Percentiles rank a stretch among this genome's conserved stretches.
These are phyloP conservation scores for Ophion ellenae DNA, from an alignment of 2,888 invertebrate genomes.

Conservation along the genomic window DNA sequence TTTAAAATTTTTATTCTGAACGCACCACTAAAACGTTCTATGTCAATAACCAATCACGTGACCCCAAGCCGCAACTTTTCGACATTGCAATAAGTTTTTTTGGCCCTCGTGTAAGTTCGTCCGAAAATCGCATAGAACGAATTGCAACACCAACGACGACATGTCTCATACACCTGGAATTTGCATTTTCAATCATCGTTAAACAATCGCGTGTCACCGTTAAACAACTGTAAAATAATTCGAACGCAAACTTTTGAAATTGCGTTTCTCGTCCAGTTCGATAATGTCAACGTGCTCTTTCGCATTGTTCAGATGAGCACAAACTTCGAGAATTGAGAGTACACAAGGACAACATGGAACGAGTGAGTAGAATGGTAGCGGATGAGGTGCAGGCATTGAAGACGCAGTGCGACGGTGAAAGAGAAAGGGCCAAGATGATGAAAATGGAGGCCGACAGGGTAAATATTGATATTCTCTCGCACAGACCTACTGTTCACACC, in stretches of 20 bases:
- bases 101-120: too few relatives aligned
- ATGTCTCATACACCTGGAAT: too few relatives aligned
- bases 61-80: too few relatives aligned
- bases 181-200: too few relatives aligned
- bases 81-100: too few relatives aligned
- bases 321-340: conserved; percentile 75
- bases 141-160: too few relatives aligned
- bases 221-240: not conserved
- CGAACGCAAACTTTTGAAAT: not conserved
- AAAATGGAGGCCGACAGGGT: conserved; percentile 83
- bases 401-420: conserved; percentile 87
- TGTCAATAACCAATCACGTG: too few relatives aligned
- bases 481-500: not conserved
- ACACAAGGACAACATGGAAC: conserved; percentile 86
- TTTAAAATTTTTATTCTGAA: too few relatives aligned
- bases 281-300: not conserved
- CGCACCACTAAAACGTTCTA: too few relatives aligned
- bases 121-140: too few relatives aligned
- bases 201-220: too few relatives aligned
- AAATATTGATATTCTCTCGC: conserved; percentile 23
- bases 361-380: conserved; percentile 88
- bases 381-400: conserved; percentile 88
- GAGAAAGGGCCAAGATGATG: conserved; percentile 85
- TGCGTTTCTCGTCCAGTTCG: not conserved
- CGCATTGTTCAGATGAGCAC: conserved; percentile 66